These are phyloP conservation scores for Zosterops japonicus DNA, from an alignment of 2,113 vertebrate genomes.

Conservation along the genomic window DNA sequence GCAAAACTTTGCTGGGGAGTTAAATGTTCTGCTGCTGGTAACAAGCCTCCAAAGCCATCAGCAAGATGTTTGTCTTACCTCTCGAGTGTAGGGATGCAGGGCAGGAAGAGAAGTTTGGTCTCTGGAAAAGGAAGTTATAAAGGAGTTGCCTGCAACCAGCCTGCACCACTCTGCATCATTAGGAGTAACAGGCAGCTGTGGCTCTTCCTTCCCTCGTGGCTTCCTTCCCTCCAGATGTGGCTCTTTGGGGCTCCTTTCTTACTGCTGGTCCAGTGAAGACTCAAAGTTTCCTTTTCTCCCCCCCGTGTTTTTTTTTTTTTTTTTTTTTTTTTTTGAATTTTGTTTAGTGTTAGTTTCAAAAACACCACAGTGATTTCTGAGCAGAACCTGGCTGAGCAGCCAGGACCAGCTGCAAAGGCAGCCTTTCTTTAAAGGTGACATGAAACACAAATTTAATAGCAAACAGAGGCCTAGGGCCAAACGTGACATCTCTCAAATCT, in stretches of 20 bases:
- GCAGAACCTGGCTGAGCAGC: background rate
- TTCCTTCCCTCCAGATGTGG: background rate
- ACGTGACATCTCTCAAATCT: background rate
- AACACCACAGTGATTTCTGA: accelerated
- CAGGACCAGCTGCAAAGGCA: background rate
- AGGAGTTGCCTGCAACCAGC: background rate
- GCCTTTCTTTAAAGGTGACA: background rate
- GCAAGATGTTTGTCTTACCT: background rate
- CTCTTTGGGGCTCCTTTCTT: background rate
- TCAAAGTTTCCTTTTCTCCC: background rate
- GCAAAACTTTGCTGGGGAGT: background rate
- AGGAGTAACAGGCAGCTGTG: background rate
- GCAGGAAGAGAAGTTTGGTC: background rate
- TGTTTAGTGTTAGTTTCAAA: background rate
- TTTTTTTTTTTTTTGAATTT: background rate
- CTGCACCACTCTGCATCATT: background rate
- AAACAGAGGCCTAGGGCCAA: background rate
- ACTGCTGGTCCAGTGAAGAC: background rate
- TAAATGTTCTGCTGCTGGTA: background rate
- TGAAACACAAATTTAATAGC: background rate
- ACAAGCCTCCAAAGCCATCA: background rate
- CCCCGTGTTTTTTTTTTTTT: too few relatives aligned
- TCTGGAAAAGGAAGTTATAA: background rate
- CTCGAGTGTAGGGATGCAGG: background rate
- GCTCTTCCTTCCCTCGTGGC: background rate